phyloP scores from a whole-genome alignment of 2,797 vertebrate genomes.

The Pseudotriccus pelzelni region DNA sequence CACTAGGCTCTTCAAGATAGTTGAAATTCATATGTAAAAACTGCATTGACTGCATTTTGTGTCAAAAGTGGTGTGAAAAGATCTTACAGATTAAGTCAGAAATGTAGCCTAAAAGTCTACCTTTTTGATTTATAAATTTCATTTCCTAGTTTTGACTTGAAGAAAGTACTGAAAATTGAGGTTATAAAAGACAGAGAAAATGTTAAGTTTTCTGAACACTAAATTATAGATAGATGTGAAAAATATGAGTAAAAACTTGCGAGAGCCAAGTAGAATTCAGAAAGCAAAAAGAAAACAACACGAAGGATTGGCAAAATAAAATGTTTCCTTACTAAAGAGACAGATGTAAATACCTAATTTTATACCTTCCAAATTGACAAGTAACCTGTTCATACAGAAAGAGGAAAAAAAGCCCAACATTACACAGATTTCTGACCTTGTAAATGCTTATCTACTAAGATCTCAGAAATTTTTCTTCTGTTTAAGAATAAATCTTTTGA shows the following conservation, averaged over 20 bases:
- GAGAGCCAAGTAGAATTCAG: constrained; percentile 30
- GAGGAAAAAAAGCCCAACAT: neutral
- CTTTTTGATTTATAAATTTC: neutral
- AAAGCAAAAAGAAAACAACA: constrained; percentile 7
- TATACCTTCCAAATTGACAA: neutral
- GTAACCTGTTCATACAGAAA: neutral
- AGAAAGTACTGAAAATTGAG: constrained; percentile 29
- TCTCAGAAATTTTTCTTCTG: neutral
- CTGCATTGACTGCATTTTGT: neutral
- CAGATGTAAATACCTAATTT: neutral
- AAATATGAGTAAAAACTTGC: constrained; percentile 28
- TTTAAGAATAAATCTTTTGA: constrained; percentile 16
- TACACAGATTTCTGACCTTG: neutral
- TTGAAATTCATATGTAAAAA: neutral
- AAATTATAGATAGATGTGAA: constrained; percentile 14
- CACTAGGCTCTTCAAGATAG: neutral
- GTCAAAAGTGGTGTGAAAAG: neutral
- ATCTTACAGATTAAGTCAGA: neutral
- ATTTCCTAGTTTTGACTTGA: neutral
- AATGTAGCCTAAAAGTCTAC: neutral
- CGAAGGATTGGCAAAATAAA: neutral
- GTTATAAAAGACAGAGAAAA: neutral
- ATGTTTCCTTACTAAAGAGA: neutral
- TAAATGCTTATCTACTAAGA: neutral
- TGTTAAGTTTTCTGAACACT: constrained; percentile 17